phyloP scores from a whole-genome alignment of 1,140 invertebrate species.

The Brachionus plicatilis region DNA sequence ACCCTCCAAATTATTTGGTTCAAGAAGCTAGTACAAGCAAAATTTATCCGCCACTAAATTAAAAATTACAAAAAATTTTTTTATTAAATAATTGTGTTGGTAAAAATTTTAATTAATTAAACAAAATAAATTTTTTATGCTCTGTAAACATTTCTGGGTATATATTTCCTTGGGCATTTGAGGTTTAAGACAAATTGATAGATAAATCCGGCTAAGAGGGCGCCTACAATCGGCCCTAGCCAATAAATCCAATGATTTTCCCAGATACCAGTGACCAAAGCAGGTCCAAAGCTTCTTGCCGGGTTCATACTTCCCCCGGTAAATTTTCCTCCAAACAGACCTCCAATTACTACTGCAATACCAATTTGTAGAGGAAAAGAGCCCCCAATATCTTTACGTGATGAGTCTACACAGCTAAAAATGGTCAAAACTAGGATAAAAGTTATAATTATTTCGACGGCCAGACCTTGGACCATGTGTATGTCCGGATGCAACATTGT shows the following conservation, averaged over 20 bases:
- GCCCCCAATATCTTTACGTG: slow-evolving; percentile 71
- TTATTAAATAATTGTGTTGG: neutral
- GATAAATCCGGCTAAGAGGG: slow-evolving; percentile 48
- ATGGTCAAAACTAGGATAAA: slow-evolving; percentile 81
- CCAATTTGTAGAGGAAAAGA: slow-evolving; percentile 82
- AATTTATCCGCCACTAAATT: neutral
- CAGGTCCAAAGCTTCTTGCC: slow-evolving; percentile 76
- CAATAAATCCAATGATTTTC: slow-evolving; percentile 75
- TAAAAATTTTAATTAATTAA: neutral
- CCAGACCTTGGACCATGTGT: slow-evolving; percentile 64
- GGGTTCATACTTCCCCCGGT: slow-evolving; percentile 72
- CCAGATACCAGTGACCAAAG: slow-evolving; percentile 81
- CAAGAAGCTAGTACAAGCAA: neutral
- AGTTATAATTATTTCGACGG: slow-evolving; percentile 77
- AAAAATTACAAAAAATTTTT: neutral
- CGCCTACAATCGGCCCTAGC: slow-evolving; percentile 52
- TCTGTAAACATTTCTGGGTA: neutral
- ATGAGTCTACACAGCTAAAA: slow-evolving; percentile 72
- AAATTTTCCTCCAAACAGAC: slow-evolving; percentile 63
- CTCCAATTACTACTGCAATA: slow-evolving; percentile 69
- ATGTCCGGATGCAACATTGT: slow-evolving; percentile 51
- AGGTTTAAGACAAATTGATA: slow-evolving; percentile 41
- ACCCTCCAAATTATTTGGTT: neutral
- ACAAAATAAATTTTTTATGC: neutral
- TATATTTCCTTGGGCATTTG: slow-evolving; percentile 9